Base-by-base conservation (phyloP, 2,797 vertebrate genomes). In the Taenioides sp. region DNA sequence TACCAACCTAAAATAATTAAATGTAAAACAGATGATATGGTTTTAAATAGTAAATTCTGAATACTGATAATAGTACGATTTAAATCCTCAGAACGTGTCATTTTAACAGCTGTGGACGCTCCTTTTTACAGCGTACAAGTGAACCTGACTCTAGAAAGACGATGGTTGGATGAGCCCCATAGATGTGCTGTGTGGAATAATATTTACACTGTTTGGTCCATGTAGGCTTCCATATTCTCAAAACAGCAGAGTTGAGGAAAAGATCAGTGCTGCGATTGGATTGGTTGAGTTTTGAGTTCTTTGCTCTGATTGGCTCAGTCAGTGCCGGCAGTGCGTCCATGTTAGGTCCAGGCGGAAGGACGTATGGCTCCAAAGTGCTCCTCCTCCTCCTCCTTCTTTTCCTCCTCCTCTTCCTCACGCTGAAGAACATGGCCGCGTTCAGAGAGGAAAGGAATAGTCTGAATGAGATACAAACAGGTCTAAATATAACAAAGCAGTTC, bases 391-490 rank as follows among this genome's bases (percentile, higher is more conserved):
- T 22, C 3, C 65, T 84, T 85, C 59, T 77, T 2, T 2, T 77
- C 82, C 77, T 67, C 27, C 16, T 55, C 84, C 66, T 76, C 78
- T 11, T 87, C 84, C 78, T 85, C 78, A 72, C 54, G 81, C 76
- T 81, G 87, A 79, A 73, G 86, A 87, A 78, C 80, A 72, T 62
- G 78, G 71, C 76, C 75, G 81, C 79, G 84, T 85, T 91, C 83
- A 91, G 83, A 90, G 69, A 86, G 86, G 83, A 85, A 93, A 88
- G 90, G 90, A 93, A 87, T 87, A 85, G 82, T 94, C 93, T 90
- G 87, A 91, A 92, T 92, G 91, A 94, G 95, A 94, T 80, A 91
- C 71, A 84, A 93, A 94, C 87, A 92, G 81, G 87, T 86, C 92
- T 95, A 93, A 89, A 92, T 92, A 92, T 91, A 87, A 92, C 86